Conservation (phyloP, 2,888 invertebrate genomes). For the Syrista parreyssii region DNA sequence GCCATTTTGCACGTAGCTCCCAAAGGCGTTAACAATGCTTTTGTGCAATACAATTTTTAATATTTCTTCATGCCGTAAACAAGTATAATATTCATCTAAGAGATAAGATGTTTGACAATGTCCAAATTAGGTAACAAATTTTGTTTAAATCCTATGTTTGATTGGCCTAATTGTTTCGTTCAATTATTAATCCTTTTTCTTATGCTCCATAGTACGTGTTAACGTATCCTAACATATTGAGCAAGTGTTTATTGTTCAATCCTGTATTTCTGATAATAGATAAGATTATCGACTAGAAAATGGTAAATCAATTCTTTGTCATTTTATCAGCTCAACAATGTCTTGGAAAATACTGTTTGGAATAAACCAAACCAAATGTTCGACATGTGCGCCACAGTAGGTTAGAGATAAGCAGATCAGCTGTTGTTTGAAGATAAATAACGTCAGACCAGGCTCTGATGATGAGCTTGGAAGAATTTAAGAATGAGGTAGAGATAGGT, state of each 20-base stretch:
- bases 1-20: no score
- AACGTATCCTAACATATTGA: no score
- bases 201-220: not conserved
- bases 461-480: conserved; percentile 27
- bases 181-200: not conserved
- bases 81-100: not conserved
- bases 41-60: not conserved
- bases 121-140: not conserved
- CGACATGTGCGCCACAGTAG: not conserved
- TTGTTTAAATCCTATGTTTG: not conserved
- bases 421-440: not conserved
- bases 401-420: not conserved
- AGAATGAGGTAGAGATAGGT: conserved; percentile 21
- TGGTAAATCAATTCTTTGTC: not conserved
- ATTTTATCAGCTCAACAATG: not conserved
- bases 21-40: no score
- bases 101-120: not conserved
- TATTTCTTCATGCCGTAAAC: not conserved
- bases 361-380: not conserved
- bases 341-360: not conserved
- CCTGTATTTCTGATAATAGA: not conserved
- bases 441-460: not conserved
- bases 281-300: not conserved
- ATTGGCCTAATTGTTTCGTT: not conserved
- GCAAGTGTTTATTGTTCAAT: not conserved